Percentiles rank a stretch among this genome's conserved stretches.
These are phyloP conservation scores for Rotaria magnacalcarata DNA, from an alignment of 2,888 invertebrate genomes.

Conservation along the genomic window DNA sequence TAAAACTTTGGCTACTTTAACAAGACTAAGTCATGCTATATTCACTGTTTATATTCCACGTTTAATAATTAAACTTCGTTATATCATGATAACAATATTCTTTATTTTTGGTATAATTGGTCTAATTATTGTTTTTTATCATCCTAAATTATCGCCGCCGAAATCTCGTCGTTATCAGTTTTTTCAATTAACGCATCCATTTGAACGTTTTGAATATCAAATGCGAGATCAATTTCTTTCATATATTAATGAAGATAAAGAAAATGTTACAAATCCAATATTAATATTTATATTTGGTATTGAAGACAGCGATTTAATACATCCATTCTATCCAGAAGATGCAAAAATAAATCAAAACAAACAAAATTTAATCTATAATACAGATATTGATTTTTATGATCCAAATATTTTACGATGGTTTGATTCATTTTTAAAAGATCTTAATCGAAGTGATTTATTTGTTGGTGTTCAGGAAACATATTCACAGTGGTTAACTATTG, in stretches of 20 bases:
- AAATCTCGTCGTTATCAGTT: slow-evolving; percentile 42
- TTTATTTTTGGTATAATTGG: slow-evolving; percentile 38
- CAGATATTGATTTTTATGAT: slow-evolving; percentile 38
- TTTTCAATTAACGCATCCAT: slow-evolving; percentile 38
- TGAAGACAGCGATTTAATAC: slow-evolving; percentile 35
- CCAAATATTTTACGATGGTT: not conserved
- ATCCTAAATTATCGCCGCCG: slow-evolving; percentile 40
- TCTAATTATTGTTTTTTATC: slow-evolving; percentile 39
- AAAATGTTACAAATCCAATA: slow-evolving; percentile 43
- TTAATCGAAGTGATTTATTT: not conserved
- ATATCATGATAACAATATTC: slow-evolving; percentile 34
- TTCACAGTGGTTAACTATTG: not conserved
- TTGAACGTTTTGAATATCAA: slow-evolving; percentile 45
- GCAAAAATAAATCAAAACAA: slow-evolving; percentile 18
- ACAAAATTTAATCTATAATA: slow-evolving; percentile 25
- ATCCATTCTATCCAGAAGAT: slow-evolving; percentile 41
- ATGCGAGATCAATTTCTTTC: slow-evolving; percentile 39
- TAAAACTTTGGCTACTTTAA: not conserved
- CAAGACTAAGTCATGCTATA: slow-evolving; percentile 35
- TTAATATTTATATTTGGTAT: slow-evolving; percentile 44
- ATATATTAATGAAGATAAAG: slow-evolving; percentile 42
- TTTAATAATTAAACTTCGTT: slow-evolving; percentile 38
- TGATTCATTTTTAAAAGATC: not conserved
- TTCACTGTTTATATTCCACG: slow-evolving; percentile 39
- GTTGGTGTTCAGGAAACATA: not conserved